Evolutionary conservation across 2,113 vertebrate species (phyloP).

Genomic region (Probosciger aterrimus): DNA sequence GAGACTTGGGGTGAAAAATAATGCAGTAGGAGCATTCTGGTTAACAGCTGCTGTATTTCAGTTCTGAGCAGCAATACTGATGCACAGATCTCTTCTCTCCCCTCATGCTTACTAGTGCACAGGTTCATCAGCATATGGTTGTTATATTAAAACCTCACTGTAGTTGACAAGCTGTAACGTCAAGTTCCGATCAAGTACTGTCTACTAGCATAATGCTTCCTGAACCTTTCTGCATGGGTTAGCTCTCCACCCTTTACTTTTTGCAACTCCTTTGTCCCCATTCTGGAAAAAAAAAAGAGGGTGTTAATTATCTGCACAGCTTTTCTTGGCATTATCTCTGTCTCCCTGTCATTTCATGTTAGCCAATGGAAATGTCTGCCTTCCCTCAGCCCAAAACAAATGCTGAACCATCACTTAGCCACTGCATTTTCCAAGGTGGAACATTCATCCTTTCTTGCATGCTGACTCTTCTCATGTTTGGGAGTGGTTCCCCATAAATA

Average conservation of each 20-base stretch:
- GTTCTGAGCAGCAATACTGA: not conserved
- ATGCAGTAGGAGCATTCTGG: not conserved
- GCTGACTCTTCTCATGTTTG: not conserved
- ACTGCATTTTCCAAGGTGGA: not conserved
- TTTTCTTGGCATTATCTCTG: not conserved
- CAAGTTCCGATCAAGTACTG: not conserved
- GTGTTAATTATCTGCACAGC: not conserved
- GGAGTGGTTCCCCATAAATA: slow-evolving; percentile 32
- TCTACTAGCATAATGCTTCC: not conserved
- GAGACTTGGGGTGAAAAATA: not conserved
- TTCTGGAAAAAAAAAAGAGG: not conserved
- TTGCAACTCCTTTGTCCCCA: not conserved
- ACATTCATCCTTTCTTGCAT: not conserved
- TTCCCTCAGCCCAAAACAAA: not conserved
- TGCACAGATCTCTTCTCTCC: not conserved
- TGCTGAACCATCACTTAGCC: not conserved
- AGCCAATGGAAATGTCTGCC: not conserved
- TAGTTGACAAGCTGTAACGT: not conserved
- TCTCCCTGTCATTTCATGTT: not conserved
- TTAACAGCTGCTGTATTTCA: not conserved
- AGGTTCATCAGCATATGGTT: not conserved
- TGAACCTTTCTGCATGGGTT: not conserved
- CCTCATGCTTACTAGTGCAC: not conserved
- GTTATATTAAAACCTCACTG: not conserved
- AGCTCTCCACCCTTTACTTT: not conserved